Percentiles rank a stretch among this genome's conserved stretches.
Evolutionary conservation across 1,140 invertebrate species (phyloP).

Genomic region (Tyrophagus putrescentiae): DNA sequence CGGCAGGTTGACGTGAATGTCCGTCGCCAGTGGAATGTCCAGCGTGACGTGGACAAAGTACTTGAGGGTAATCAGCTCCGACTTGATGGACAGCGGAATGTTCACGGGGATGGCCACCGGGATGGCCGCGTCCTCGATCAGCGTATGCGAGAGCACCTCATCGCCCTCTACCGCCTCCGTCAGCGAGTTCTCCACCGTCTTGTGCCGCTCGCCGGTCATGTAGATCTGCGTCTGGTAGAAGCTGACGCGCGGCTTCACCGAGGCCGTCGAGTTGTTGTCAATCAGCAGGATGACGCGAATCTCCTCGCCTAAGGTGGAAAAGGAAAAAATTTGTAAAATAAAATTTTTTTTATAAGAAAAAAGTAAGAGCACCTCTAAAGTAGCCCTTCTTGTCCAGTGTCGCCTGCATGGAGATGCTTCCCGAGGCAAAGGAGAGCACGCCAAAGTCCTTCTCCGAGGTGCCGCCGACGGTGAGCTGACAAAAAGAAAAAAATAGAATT

Average conservation of each 20-base stretch:
- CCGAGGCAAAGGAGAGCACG: conserved; percentile 9
- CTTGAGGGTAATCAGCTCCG: conserved; percentile 3
- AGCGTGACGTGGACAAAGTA: conserved; percentile 17
- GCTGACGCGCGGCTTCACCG: conserved; percentile 11
- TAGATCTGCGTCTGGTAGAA: conserved; percentile 17
- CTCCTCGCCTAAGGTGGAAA: neutral
- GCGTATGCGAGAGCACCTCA: neutral
- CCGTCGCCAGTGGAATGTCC: conserved; percentile 15
- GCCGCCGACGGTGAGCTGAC: conserved; percentile 14
- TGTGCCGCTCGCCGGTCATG: conserved; percentile 19
- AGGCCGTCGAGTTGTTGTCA: conserved; percentile 13
- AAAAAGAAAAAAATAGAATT: neutral
- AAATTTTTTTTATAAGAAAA: neutral
- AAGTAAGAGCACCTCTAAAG: neutral
- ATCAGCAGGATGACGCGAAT: neutral
- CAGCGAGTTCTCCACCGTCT: conserved; percentile 14
- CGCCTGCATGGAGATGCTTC: conserved; percentile 6
- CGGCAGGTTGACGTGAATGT: conserved; percentile 18
- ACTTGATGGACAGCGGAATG: conserved; percentile 16
- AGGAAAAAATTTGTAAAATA: neutral
- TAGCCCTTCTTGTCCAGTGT: conserved; percentile 8
- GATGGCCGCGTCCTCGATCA: neutral
- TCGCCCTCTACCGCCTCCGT: conserved; percentile 11
- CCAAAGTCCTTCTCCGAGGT: conserved; percentile 18
- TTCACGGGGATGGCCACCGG: conserved; percentile 1